Evolutionary conservation across 1,140 invertebrate genomes (phyloP).

Genomic region (Bombus confusus): DNA sequence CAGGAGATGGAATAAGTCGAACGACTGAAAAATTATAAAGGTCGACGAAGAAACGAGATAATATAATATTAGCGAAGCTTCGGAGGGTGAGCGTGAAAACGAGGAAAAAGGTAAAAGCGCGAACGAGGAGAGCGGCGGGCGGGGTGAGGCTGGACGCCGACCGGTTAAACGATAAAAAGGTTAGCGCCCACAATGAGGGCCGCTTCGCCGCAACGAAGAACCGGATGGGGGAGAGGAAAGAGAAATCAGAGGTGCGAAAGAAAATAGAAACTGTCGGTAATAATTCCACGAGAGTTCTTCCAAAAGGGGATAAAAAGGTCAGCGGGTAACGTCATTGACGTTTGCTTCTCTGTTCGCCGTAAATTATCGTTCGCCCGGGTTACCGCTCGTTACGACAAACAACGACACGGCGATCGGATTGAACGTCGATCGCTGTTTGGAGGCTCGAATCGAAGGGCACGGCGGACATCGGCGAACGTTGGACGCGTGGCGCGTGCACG

Average conservation of each 20-base stretch:
- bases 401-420: no score
- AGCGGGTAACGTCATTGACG: not conserved
- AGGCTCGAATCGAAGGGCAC: no score
- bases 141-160: slow-evolving; percentile 49
- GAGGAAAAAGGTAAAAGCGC: slow-evolving; percentile 13
- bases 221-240: slow-evolving; percentile 18
- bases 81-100: slow-evolving; percentile 6
- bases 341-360: not conserved
- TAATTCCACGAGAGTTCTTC: slow-evolving; percentile 26
- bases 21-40: slow-evolving; percentile 77
- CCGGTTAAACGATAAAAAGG: slow-evolving; percentile 74
- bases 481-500: no score
- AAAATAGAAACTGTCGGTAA: slow-evolving; percentile 39
- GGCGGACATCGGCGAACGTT: no score
- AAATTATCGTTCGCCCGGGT: no score
- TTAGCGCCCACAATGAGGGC: slow-evolving; percentile 75
- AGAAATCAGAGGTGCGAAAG: slow-evolving; percentile 36
- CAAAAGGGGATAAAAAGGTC: slow-evolving; percentile 10
- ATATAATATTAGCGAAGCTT: slow-evolving; percentile 79
- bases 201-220: slow-evolving; percentile 33
- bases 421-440: no score
- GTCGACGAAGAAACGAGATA: slow-evolving; percentile 79
- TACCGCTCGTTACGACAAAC: no score
- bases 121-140: slow-evolving; percentile 42
- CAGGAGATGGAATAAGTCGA: slow-evolving; percentile 13